Percentiles rank a stretch among this genome's conserved stretches.
Conservation (phyloP, 1,140 invertebrate genomes). For the Penaeus indicus region DNA sequence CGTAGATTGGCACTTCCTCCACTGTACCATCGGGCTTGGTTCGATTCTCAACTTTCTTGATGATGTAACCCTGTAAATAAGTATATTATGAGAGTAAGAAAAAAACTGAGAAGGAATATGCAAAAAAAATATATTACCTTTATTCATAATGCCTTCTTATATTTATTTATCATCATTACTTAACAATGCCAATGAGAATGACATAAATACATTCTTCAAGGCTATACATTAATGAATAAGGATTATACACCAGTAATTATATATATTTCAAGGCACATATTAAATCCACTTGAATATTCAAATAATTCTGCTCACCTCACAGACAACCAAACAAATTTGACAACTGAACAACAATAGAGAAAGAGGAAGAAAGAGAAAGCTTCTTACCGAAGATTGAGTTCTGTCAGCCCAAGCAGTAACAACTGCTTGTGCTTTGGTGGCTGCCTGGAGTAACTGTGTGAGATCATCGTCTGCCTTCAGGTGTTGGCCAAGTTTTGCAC, state of each 20-base stretch:
- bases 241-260: too few relatives aligned
- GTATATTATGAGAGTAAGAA: not conserved
- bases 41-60: slow-evolving; percentile 60
- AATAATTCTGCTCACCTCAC: not conserved
- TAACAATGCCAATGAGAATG: not conserved
- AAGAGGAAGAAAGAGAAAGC: not conserved
- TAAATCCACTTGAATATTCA: not conserved
- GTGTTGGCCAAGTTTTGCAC: slow-evolving; percentile 74
- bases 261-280: not conserved
- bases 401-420: slow-evolving; percentile 37
- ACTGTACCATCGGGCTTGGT: slow-evolving; percentile 79
- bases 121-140: not conserved
- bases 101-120: not conserved
- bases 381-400: not conserved
- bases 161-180: not conserved
- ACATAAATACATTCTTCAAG: not conserved
- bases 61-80: slow-evolving; percentile 80
- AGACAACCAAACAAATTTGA: not conserved
- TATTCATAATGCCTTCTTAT: not conserved
- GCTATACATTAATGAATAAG: not conserved
- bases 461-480: slow-evolving; percentile 80
- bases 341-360: not conserved
- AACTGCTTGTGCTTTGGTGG: slow-evolving; percentile 71
- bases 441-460: slow-evolving; percentile 77
- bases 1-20: slow-evolving; percentile 83